These are phyloP conservation scores for Cephalopholis sonnerati DNA, from an alignment of 2,113 vertebrate species.

Conservation along the genomic window DNA sequence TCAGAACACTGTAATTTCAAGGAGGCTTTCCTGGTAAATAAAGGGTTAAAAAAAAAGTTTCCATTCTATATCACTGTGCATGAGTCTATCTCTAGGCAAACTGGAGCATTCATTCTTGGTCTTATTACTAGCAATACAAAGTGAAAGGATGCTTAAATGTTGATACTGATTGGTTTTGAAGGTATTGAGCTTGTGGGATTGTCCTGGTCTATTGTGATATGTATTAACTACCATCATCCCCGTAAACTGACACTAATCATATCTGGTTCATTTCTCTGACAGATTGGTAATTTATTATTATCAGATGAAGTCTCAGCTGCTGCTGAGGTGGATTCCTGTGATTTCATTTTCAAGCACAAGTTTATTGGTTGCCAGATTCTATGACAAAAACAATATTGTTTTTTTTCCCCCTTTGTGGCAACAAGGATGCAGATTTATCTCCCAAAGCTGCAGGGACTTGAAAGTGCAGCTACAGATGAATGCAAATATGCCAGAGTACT, in stretches of 20 bases:
- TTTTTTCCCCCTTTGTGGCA: neutral
- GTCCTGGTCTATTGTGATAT: conserved; percentile 1
- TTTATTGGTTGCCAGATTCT: conserved; percentile 10
- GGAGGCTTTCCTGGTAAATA: neutral
- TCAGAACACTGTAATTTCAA: neutral
- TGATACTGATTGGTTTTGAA: conserved; percentile 21
- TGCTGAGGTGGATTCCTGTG: conserved; percentile 15
- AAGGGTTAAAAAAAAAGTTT: neutral
- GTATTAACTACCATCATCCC: conserved; percentile 5
- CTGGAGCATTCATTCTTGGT: neutral
- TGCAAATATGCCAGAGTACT: conserved; percentile 20
- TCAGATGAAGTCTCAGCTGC: conserved; percentile 29
- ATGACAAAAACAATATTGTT: conserved; percentile 24
- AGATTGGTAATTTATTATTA: conserved; percentile 39
- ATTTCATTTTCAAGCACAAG: conserved; percentile 38
- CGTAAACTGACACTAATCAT: conserved; percentile 35
- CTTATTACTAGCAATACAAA: conserved; percentile 18
- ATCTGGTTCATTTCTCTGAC: conserved; percentile 45
- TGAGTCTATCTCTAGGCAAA: neutral
- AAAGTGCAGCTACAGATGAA: conserved; percentile 11
- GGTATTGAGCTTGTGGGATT: neutral
- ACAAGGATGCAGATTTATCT: neutral
- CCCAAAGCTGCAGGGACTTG: conserved; percentile 25
- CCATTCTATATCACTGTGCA: too few relatives aligned
- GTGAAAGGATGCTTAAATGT: conserved; percentile 20